Conservation (phyloP, 2,888 invertebrate species). For the Colostygia pectinataria region DNA sequence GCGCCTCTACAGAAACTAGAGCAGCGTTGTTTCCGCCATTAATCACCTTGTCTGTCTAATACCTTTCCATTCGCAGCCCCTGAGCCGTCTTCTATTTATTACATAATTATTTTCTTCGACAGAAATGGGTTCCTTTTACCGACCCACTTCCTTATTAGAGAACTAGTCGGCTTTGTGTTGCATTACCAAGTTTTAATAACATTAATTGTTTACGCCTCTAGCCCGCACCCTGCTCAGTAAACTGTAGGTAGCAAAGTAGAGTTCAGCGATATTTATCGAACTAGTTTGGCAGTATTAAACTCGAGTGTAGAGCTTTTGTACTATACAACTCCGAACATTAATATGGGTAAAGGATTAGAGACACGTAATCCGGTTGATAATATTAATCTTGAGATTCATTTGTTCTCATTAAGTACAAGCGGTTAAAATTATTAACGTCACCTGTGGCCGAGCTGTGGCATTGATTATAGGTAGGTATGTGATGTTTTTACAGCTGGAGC, state of each 20-base stretch:
- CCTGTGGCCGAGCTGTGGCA: slow-evolving; percentile 22
- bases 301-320: slow-evolving; percentile 35
- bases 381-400: slow-evolving; percentile 60
- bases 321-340: slow-evolving; percentile 22
- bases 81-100: slow-evolving; percentile 72
- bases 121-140: slow-evolving; percentile 58
- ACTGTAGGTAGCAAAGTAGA: slow-evolving; percentile 54
- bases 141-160: slow-evolving; percentile 57
- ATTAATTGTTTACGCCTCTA: slow-evolving; percentile 73
- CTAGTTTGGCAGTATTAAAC: slow-evolving; percentile 62
- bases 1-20: slow-evolving; percentile 52
- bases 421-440: slow-evolving; percentile 51
- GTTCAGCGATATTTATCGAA: slow-evolving; percentile 66
- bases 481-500: slow-evolving; percentile 87
- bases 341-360: slow-evolving; percentile 46
- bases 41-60: slow-evolving; percentile 80
- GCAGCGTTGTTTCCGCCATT: slow-evolving; percentile 67
- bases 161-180: slow-evolving; percentile 59
- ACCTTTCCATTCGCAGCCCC: slow-evolving; percentile 74
- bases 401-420: slow-evolving; percentile 54
- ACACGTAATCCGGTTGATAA: slow-evolving; percentile 48
- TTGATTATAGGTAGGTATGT: slow-evolving; percentile 39
- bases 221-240: slow-evolving; percentile 64
- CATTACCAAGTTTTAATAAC: slow-evolving; percentile 75
- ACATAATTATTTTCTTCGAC: slow-evolving; percentile 78